Evolutionary conservation across 2,113 vertebrate species (phyloP).

Genomic region (Aegotheles bennettii): DNA sequence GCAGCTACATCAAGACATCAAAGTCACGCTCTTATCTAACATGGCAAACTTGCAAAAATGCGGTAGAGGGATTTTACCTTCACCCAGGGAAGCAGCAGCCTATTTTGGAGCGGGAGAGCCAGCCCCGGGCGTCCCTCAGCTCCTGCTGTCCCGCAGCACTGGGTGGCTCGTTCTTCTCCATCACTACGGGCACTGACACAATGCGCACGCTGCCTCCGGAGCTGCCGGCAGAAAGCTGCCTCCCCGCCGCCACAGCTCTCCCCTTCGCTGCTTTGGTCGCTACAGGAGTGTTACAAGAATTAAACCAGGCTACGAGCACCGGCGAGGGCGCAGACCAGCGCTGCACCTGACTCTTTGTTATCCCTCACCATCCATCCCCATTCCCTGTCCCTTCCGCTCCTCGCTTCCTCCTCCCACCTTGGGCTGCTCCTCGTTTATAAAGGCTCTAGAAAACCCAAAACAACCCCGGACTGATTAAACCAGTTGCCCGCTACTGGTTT

Average conservation of each 20-base stretch:
- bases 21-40: neutral
- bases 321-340: neutral
- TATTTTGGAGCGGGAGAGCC: neutral
- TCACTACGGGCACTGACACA: neutral
- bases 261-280: neutral
- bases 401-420: conserved; percentile 3
- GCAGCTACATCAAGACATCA: neutral
- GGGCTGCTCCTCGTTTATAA: neutral
- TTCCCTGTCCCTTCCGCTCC: neutral
- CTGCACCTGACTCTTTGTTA: conserved; percentile 53
- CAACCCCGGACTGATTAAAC: neutral
- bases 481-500: neutral
- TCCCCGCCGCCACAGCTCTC: neutral
- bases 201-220: neutral
- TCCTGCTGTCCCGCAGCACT: neutral
- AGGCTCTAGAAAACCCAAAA: neutral
- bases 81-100: neutral
- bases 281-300: neutral
- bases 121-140: neutral
- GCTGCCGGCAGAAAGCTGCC: neutral
- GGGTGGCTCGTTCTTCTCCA: neutral
- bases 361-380: neutral
- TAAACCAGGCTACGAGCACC: accelerated
- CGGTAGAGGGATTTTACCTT: neutral
- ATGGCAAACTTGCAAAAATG: neutral